Evolutionary conservation across 2,888 invertebrate genomes (phyloP).

Genomic region (Dolomedes plantarius): DNA sequence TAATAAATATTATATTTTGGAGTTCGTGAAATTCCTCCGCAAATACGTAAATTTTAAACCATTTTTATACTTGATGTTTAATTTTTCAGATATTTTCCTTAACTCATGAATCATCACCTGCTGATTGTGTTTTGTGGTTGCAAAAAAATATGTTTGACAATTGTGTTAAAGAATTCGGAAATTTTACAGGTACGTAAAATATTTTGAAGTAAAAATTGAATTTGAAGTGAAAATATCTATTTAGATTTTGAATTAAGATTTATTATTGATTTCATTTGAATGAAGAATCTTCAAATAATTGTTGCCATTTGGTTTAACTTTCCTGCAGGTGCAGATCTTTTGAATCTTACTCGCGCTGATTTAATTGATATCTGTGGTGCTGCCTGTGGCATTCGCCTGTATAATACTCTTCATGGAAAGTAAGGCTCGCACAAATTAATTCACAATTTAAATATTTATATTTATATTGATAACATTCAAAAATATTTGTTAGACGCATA

Average conservation of each 20-base stretch:
- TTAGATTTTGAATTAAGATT: no score
- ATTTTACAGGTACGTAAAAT: slow-evolving; percentile 35
- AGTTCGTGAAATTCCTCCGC: no score
- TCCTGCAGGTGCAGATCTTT: slow-evolving; percentile 84
- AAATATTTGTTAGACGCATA: no score
- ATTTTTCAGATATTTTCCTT: slow-evolving; percentile 25
- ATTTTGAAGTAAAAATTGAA: no score
- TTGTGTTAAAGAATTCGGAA: slow-evolving; percentile 51
- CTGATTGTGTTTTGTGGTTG: slow-evolving; percentile 41
- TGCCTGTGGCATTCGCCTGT: slow-evolving; percentile 94
- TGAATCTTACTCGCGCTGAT: slow-evolving; percentile 92
- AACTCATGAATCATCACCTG: slow-evolving; percentile 33
- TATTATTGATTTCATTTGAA: no score
- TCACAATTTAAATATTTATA: slow-evolving; percentile 73
- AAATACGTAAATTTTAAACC: no score
- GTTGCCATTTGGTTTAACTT: no score
- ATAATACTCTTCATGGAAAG: slow-evolving; percentile 91
- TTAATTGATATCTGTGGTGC: slow-evolving; percentile 95
- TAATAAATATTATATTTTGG: no score
- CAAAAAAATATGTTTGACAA: slow-evolving; percentile 58
- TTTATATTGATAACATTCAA: no score
- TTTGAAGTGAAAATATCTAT: no score
- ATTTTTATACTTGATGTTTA: no score
- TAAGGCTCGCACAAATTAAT: slow-evolving; percentile 77
- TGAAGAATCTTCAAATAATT: no score